Evolutionary conservation across 2,113 vertebrate genomes (phyloP), one percentile per base, ranked within the genome.

Genomic region (Cinclus mexicanus): DNA sequence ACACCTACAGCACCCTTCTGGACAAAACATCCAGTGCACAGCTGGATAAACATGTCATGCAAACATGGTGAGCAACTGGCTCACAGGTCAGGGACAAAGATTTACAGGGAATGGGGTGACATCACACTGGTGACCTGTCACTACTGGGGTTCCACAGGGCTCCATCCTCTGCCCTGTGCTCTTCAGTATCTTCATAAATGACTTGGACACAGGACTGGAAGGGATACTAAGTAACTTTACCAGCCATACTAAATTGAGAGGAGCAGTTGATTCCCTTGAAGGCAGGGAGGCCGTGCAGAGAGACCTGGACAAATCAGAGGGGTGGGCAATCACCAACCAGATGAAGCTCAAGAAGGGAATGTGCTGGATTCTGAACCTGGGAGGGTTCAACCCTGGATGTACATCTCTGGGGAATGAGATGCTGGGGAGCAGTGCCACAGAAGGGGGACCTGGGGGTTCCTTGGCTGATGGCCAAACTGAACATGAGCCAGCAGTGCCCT

Each of bases 181-280:
- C 39, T 69, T 83, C n/a, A 89, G 15, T 14, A 47, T 47, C 61
- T 53, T 60, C n/a, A 68, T 29, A 18, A 59, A 68, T 69, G 0
- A 41, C 39, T 46, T 68, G 29, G 20, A 53, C 22, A 14, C 5
- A 53, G 47, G 29, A 61, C n/a, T 75, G 25, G 50, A 52, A 52
- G 26, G 50, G 26, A 52, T 28, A 28, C 50, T 28, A 52, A 16
- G 15, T 52, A 52, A 52, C 14, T 23, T 68, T 10, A 0, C 9
- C 12, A 28, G 19, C 4, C 2, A 35, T 1, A 47, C 9, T 22
- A 41, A 82, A 47, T 23, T 35, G 46, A 29, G 24, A 75, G 29
- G 16, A 47, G n/a, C 53, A n/a, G 1, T 25, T 1, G 0, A 47
- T 24, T 60, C 14, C 24, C 13, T 4, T 4, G 24, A 75, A 4